Evolutionary conservation across 2,113 vertebrate species (phyloP), one percentile per base, ranked within the genome.

Genomic region (Alosa alosa): DNA sequence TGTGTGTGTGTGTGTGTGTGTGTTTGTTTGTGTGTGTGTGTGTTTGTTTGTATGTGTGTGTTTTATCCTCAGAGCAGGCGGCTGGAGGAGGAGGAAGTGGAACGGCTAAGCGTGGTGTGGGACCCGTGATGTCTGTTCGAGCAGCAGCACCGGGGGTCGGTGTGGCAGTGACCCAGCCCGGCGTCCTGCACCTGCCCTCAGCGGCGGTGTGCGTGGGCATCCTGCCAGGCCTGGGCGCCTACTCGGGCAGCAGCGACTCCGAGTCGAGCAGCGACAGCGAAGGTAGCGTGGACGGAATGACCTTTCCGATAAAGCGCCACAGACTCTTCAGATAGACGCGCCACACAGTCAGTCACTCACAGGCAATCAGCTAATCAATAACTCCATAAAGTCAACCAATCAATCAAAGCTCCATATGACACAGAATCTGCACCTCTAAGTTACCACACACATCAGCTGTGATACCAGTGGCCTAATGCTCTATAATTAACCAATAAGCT

Each of bases 231-330:
- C 94, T 99, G 31, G 97, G 96, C 0, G 97, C 95, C 86, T 99
- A 99, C 93, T 99, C 98, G 0, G 97, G 97, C 84, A 99, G 98
- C 97, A 99, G 98, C 7, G 97, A 99, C 86, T 99, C 98, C 0
- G 97, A 99, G 91, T 99, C 97, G 93, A 99, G 98, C 96, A 98
- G 97, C 0, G 98, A 99, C 92, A 98, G 98, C 0, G 97, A 99
- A 92, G 97, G 97, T 95, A 99, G 96, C 55, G 96, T 97, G 91
- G 97, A 97, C 0, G 95, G 96, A 83, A 96, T 96, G 93, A 96
- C 97, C 0, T 91, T 87, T 89, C 90, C 93, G 84, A 85, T 86
- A 88, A 86, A 89, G 85, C 86, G 86, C 84, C 89, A 85, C 91
- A 93, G 93, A 89, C 92, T 93, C 86, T 93, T 93, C 92, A 94